These are phyloP conservation scores for Ischnura elegans DNA, from an alignment of 2,888 invertebrate species.

Conservation along the genomic window DNA sequence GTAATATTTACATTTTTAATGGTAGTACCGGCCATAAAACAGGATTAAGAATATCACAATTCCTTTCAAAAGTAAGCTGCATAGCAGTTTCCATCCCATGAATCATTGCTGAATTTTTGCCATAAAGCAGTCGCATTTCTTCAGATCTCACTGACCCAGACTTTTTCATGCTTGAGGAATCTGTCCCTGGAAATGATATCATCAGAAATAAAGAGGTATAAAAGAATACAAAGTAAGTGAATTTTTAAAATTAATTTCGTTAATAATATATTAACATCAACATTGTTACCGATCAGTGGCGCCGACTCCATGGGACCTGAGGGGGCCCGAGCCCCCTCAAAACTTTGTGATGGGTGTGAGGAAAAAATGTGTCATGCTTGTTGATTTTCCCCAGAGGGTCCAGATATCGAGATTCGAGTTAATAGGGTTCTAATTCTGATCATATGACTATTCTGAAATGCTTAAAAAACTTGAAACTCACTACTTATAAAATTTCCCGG, in stretches of 20 bases:
- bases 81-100: slow-evolving; percentile 87
- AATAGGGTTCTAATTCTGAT: too few species aligned
- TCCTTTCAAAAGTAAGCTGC: slow-evolving; percentile 83
- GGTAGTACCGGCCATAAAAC: slow-evolving; percentile 87
- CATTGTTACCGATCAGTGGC: too few species aligned
- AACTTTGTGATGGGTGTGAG: too few species aligned
- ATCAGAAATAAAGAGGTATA: neutral
- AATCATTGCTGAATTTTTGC: slow-evolving; percentile 83
- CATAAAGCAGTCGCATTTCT: slow-evolving; percentile 82
- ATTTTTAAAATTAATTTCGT: too few species aligned
- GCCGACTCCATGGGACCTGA: too few species aligned
- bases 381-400: too few species aligned
- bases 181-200: neutral
- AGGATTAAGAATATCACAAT: slow-evolving; percentile 82
- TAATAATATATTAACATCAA: neutral
- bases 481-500: too few species aligned
- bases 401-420: too few species aligned
- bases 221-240: neutral
- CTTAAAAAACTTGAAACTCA: too few species aligned
- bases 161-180: slow-evolving; percentile 74
- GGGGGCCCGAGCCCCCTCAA: too few species aligned
- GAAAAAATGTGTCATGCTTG: too few species aligned
- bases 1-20: slow-evolving; percentile 79
- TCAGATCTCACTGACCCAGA: slow-evolving; percentile 75
- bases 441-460: too few species aligned